These are phyloP conservation scores for Oxyscelio sp. DNA, from an alignment of 2,888 invertebrate species.

Conservation along the genomic window DNA sequence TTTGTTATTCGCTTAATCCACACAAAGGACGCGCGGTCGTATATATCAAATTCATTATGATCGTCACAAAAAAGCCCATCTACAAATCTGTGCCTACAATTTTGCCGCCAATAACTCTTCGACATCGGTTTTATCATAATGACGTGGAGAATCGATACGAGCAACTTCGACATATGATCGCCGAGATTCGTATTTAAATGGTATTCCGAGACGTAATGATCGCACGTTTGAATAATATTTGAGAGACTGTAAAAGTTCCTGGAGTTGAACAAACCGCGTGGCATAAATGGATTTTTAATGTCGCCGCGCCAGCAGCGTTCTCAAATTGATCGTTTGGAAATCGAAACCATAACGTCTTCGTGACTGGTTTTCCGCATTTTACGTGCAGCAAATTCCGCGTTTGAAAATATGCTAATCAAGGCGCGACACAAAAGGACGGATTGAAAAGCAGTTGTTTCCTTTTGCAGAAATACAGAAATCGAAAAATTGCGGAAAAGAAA, in stretches of 20 bases:
- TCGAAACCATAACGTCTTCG: slow-evolving; percentile 21
- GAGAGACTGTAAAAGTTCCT: slow-evolving; percentile 40
- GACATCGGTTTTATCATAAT: slow-evolving; percentile 38
- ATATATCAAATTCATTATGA: slow-evolving; percentile 24
- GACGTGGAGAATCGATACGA: slow-evolving; percentile 27
- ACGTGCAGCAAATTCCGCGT: background rate
- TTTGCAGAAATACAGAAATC: background rate
- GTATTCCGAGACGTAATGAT: slow-evolving; percentile 50
- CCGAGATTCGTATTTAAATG: slow-evolving; percentile 55
- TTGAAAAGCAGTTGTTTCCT: no score
- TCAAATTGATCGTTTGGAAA: slow-evolving; percentile 46
- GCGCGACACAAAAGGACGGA: background rate
- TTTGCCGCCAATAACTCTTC: slow-evolving; percentile 14
- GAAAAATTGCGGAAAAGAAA: no score
- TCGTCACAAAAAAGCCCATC: background rate
- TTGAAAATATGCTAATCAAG: slow-evolving; percentile 31
- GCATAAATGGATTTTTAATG: slow-evolving; percentile 63
- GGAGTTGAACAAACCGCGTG: slow-evolving; percentile 25
- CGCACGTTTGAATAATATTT: slow-evolving; percentile 54
- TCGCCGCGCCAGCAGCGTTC: slow-evolving; percentile 9
- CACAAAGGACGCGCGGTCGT: slow-evolving; percentile 33
- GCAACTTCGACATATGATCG: slow-evolving; percentile 31
- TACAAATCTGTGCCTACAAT: slow-evolving; percentile 20
- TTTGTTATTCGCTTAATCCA: slow-evolving; percentile 33
- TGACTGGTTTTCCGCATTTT: slow-evolving; percentile 11